Conservation (phyloP, 2,797 vertebrate genomes). For the Alca torda region DNA sequence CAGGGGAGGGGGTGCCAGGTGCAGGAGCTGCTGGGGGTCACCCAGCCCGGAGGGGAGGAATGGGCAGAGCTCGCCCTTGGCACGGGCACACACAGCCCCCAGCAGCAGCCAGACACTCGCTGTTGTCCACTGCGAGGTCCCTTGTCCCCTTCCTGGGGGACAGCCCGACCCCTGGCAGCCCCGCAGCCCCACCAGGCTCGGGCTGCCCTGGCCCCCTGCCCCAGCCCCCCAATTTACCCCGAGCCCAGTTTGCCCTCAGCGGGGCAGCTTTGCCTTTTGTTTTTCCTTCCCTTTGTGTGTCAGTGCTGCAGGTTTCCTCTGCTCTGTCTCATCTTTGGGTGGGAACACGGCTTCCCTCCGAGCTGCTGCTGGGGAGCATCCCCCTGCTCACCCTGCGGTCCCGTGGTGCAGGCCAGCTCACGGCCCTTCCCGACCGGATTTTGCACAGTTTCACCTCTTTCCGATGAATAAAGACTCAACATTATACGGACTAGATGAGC, state of each 20-base stretch:
- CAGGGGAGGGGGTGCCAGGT: neutral
- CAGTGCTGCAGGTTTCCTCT: neutral
- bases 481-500: neutral
- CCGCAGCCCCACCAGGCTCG: neutral
- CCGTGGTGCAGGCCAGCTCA: accelerated
- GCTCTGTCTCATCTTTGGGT: neutral
- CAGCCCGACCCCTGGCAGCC: neutral
- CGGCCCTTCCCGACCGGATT: neutral
- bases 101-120: neutral
- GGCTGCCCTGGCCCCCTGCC: neutral
- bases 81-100: neutral
- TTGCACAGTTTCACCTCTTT: conserved; percentile 18
- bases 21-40: neutral
- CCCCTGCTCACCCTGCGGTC: accelerated
- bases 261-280: neutral
- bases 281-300: conserved; percentile 4
- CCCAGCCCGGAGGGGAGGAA: neutral
- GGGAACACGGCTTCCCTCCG: neutral
- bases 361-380: neutral
- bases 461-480: neutral
- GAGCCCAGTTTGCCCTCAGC: too few species aligned
- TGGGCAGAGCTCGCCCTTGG: neutral
- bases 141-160: neutral
- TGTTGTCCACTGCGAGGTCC: neutral
- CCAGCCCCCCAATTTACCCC: neutral